Conservation (phyloP, 2,113 vertebrate genomes). For the Limanda limanda region DNA sequence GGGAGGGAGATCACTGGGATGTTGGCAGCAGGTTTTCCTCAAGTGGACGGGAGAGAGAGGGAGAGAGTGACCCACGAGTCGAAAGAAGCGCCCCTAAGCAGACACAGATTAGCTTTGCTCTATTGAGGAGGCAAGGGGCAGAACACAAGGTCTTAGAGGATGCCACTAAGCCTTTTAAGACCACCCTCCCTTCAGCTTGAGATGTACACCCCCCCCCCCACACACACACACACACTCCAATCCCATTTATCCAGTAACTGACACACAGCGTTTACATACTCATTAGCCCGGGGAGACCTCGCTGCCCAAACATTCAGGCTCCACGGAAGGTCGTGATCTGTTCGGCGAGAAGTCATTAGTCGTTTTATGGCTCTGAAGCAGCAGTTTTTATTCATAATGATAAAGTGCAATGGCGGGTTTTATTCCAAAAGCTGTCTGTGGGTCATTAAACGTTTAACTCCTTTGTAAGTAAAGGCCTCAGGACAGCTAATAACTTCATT, state of each 20-base stretch:
- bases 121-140: slow-evolving; percentile 76
- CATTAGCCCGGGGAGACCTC: slow-evolving; percentile 64
- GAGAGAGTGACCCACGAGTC: background rate
- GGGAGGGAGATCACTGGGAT: slow-evolving; percentile 15
- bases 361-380: slow-evolving; percentile 16
- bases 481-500: slow-evolving; percentile 19
- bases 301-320: slow-evolving; percentile 32
- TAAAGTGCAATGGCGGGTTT: slow-evolving; percentile 44
- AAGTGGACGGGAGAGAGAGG: background rate
- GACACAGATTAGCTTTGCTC: slow-evolving; percentile 75
- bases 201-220: slow-evolving; percentile 23
- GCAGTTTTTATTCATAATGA: slow-evolving; percentile 38
- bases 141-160: slow-evolving; percentile 69
- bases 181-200: slow-evolving; percentile 55
- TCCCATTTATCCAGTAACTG: slow-evolving; percentile 62
- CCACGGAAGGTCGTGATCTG: slow-evolving; percentile 53
- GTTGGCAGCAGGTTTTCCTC: slow-evolving; percentile 21
- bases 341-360: slow-evolving; percentile 29
- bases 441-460: slow-evolving; percentile 15
- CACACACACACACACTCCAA: background rate
- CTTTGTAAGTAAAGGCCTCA: background rate
- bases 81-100: slow-evolving; percentile 45
- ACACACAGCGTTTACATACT: slow-evolving; percentile 64
- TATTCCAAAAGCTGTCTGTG: slow-evolving; percentile 32
- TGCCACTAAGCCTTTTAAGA: slow-evolving; percentile 70